Evolutionary conservation across 2,113 vertebrate genomes (phyloP).

Genomic region (Danionella cerebrum): DNA sequence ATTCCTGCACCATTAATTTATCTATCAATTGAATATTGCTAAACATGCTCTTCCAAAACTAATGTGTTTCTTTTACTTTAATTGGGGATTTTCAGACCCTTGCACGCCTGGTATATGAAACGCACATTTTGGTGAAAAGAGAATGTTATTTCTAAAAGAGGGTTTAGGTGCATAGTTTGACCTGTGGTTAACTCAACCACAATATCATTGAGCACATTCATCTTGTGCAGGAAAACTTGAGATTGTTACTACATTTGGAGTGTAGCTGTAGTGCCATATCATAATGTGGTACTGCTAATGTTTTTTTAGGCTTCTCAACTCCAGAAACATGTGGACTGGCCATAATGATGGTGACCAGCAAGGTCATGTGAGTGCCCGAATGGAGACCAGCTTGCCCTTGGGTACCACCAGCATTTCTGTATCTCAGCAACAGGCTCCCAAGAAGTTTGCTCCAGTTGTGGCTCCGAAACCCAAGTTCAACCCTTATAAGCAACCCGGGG

Average conservation of each 20-base stretch:
- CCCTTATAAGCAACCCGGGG: constrained; percentile 71
- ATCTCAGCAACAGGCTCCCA: constrained; percentile 86
- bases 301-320: background rate
- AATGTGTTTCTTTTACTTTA: too few species aligned
- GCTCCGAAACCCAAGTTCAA: constrained; percentile 96
- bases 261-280: background rate
- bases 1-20: background rate
- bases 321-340: constrained; percentile 82
- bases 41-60: background rate
- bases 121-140: too few species aligned
- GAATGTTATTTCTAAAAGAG: too few species aligned
- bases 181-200: too few species aligned
- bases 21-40: too few species aligned
- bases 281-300: background rate
- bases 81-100: background rate
- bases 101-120: background rate
- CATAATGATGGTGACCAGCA: constrained; percentile 66
- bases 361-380: constrained; percentile 82
- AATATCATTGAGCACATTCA: too few species aligned
- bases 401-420: constrained; percentile 87
- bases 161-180: too few species aligned
- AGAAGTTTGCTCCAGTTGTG: constrained; percentile 91
- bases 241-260: too few species aligned
- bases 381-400: constrained; percentile 91
- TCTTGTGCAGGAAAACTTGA: too few species aligned